Percentiles rank a stretch among this genome's conserved stretches.
Evolutionary conservation across 2,888 invertebrate genomes (phyloP).

Genomic region (Ptilodon capucinus): DNA sequence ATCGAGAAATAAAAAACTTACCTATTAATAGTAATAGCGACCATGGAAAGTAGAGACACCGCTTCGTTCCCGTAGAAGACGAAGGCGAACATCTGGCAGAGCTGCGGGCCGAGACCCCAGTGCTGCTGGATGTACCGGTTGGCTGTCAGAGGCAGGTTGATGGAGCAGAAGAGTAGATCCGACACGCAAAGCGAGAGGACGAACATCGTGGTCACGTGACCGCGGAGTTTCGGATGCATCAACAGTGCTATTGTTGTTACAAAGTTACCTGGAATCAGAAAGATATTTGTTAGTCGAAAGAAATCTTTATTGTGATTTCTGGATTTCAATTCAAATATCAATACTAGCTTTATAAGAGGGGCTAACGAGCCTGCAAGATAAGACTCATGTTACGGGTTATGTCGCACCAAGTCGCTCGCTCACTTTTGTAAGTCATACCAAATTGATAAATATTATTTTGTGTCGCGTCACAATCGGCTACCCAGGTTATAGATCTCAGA

Average conservation of each 20-base stretch:
- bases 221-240: slow-evolving; percentile 89
- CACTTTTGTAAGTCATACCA: too few species aligned
- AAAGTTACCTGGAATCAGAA: slow-evolving; percentile 87
- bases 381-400: too few species aligned
- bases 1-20: too few species aligned
- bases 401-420: too few species aligned
- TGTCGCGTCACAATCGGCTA: too few species aligned
- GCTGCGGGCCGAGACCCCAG: slow-evolving; percentile 90
- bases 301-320: too few species aligned
- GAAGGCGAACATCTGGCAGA: slow-evolving; percentile 93
- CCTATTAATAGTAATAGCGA: slow-evolving; percentile 94
- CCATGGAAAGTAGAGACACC: slow-evolving; percentile 93
- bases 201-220: slow-evolving; percentile 94
- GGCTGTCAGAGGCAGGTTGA: slow-evolving; percentile 93
- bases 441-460: too few species aligned
- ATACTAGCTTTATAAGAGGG: too few species aligned
- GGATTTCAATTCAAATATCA: too few species aligned
- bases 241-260: slow-evolving; percentile 91
- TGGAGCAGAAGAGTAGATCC: slow-evolving; percentile 91
- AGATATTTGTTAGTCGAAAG: neutral
- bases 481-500: too few species aligned
- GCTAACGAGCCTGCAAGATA: too few species aligned
- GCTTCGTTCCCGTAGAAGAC: slow-evolving; percentile 96
- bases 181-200: slow-evolving; percentile 93
- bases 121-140: slow-evolving; percentile 90